Evolutionary conservation across 2,888 invertebrate species (phyloP).

Genomic region (Drosophila macrothrix): DNA sequence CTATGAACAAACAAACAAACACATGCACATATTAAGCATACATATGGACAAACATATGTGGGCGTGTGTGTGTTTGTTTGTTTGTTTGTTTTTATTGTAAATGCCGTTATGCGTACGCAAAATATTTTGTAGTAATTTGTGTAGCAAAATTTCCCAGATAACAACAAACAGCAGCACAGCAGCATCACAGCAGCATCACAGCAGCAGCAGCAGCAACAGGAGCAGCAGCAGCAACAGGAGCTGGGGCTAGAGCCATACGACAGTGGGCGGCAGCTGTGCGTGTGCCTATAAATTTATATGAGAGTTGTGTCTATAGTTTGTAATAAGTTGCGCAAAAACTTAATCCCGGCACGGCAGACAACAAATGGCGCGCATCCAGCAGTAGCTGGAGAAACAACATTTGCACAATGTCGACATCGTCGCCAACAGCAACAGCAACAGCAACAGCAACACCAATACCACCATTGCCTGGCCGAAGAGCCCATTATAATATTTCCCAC

Average conservation of each 20-base stretch:
- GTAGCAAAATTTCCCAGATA: slow-evolving; percentile 59
- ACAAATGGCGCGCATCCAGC: slow-evolving; percentile 61
- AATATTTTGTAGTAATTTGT: slow-evolving; percentile 78
- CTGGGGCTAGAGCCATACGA: neutral
- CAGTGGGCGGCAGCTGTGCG: slow-evolving; percentile 55
- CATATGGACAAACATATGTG: neutral
- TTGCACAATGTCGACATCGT: slow-evolving; percentile 41
- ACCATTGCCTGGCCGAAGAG: slow-evolving; percentile 33
- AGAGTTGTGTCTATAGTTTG: slow-evolving; percentile 68
- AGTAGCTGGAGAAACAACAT: slow-evolving; percentile 25
- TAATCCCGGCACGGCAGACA: slow-evolving; percentile 63
- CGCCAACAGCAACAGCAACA: slow-evolving; percentile 11
- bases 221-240: neutral
- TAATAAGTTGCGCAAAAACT: slow-evolving; percentile 76
- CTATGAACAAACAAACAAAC: slow-evolving; percentile 18
- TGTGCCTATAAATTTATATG: slow-evolving; percentile 67
- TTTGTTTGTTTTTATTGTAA: slow-evolving; percentile 70
- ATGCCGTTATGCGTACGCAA: slow-evolving; percentile 65
- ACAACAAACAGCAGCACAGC: slow-evolving; percentile 10
- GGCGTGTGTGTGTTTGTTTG: neutral
- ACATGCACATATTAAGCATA: slow-evolving; percentile 2
- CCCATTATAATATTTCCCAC: slow-evolving; percentile 61
- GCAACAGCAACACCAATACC: neutral
- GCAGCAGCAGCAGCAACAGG: neutral
- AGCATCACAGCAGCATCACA: neutral